Evolutionary conservation across 2,888 invertebrate species (phyloP), one percentile per base, ranked within the genome.

Genomic region (Dryomyza anilis): DNA sequence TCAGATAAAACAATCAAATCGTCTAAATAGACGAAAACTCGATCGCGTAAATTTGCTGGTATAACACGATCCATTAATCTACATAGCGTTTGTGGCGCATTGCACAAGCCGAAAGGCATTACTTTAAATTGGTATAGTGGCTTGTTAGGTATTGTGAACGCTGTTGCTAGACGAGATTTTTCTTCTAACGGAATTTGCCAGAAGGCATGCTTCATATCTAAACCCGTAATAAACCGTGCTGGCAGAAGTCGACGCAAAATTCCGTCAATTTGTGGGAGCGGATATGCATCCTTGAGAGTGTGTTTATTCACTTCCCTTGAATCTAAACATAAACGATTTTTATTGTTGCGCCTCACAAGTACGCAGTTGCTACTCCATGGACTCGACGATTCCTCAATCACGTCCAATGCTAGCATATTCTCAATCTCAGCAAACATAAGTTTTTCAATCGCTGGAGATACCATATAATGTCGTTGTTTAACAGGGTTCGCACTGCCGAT

Each of bases 341-440:
- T 57, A 0, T 70, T 69, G 19, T 50, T 43, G 55, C 74, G 75
- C 12, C 59, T 56, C 1, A 74, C 71, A 55, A 76, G 66, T 0
- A 74, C 69, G 2, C 74, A 69, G 1, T 75, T 75, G 3, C 70
- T 73, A 10, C 71, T 69, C 76, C 77, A 76, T 1, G 70, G 27
- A 36, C 76, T 76, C 8, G 63, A 59, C 1, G 72, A 74, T 23
- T 69, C 72, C 46, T 76, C 76, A 1, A 78, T 71, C 0, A 79
- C 69, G 4, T 68, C 74, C 3, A 70, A 58, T 5, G 53, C 56
- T 5, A 79, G 29, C 77, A 79, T 79, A 5, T 72, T 58, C 29
- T 77, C 75, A 1, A 77, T 66, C 62, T 77, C 74, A 23, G 63
- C 60, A 53, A 65, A 61, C 25, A 72, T 43, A 3, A 65, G 25